Conservation (phyloP, 1,140 invertebrate genomes). For the Olivierus martensii region DNA sequence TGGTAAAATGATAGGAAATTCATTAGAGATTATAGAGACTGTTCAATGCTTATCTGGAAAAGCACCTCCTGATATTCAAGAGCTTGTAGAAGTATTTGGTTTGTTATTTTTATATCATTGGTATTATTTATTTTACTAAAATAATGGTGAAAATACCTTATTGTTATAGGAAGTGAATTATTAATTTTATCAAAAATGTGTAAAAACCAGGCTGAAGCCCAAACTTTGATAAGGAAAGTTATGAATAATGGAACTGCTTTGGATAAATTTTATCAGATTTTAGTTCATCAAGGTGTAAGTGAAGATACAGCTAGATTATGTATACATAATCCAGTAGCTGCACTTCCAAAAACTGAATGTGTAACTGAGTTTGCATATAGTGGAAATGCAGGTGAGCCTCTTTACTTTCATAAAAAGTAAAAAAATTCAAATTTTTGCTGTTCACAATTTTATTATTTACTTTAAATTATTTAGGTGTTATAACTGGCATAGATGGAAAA, state of each 20-base stretch:
- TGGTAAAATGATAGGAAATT: constrained; percentile 40
- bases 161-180: constrained; percentile 32
- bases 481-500: constrained; percentile 32
- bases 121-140: too few species aligned
- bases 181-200: constrained; percentile 27
- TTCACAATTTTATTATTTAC: too few species aligned
- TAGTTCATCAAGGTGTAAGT: constrained; percentile 34
- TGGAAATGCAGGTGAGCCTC: constrained; percentile 5
- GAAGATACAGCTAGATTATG: constrained; percentile 32
- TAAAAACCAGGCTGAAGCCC: constrained; percentile 25
- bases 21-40: constrained; percentile 42
- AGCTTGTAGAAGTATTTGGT: constrained; percentile 37
- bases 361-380: constrained; percentile 18
- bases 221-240: constrained; percentile 23
- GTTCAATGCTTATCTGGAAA: constrained; percentile 36
- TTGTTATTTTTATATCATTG: too few species aligned
- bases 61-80: constrained; percentile 34
- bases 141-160: too few species aligned
- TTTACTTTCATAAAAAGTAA: too few species aligned
- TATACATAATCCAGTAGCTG: constrained; percentile 23
- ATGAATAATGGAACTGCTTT: constrained; percentile 36
- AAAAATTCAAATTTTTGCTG: too few species aligned
- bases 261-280: constrained; percentile 35
- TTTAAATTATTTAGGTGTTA: constrained; percentile 30
- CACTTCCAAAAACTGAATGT: constrained; percentile 29